Evolutionary conservation across 1,140 invertebrate species (phyloP), one percentile per base, ranked within the genome.

Genomic region (Zaprionus capensis): DNA sequence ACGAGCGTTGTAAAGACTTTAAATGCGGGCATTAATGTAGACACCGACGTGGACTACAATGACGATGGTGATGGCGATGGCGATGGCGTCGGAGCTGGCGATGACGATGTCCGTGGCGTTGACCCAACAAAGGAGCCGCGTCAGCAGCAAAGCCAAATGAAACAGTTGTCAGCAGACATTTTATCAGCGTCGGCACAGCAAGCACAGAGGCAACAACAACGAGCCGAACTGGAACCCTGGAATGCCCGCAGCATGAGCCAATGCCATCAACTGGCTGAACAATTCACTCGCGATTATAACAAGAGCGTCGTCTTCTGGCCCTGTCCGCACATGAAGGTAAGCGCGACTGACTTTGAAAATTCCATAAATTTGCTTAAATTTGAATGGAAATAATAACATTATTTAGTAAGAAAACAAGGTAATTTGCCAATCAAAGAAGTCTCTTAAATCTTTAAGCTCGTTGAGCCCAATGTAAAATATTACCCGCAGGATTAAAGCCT

Each of bases 281-380:
- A 82, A 65, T 85, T 92, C 59, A 78, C 82, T 64, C 80, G 71
- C 57, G 82, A 91, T 73, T 92, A 82, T 64, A 92, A 92, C 68
- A 92, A 92, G 71, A 92, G 81, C 64, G 70, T 92, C 46, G 69
- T 92, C 58, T 76, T 92, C 28, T 92, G 92, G 92, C 92, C 92
- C n/a, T 92, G 92, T 76, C 88, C 85, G 22, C 80, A 73, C 34
- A 92, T 92, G 91, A 92, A 91, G 81, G 92, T 92, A 71, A 92
- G 92, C 87, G 81, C 53, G 59, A 34, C 31, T 34, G 31, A 11
- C 31, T 11, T 34, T 34, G 9, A 34, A 34, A 34, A 34, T 34
- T 34, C 31, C 31, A 34, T 17, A 44, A 17, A 44, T 44, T n/a
- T 44, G n/a, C n/a, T 44, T 3, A 17, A 28, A 31, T 55, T 6